Evolutionary conservation across 2,113 vertebrate species (phyloP), one percentile per base, ranked within the genome.

Genomic region (Ursus arctos): DNA sequence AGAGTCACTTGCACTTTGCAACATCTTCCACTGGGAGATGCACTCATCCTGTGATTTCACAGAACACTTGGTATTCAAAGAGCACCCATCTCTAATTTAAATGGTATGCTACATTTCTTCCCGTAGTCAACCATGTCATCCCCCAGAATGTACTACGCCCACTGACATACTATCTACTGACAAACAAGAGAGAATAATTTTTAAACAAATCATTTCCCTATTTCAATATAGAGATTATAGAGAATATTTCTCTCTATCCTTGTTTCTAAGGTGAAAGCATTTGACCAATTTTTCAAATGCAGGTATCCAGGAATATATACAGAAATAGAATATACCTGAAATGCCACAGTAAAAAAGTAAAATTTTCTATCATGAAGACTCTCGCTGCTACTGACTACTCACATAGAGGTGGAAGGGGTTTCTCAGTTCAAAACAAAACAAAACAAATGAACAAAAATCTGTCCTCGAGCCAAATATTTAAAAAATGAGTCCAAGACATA

Each of bases 11-110:
- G 95, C 21, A 93, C 94, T 95, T 91, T 85, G 72, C 94, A 91
- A 77, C 79, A 93, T 59, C 81, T 85, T 97, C 94, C 82, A 93
- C 86, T 77, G 83, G 72, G 95, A 97, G 89, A 97, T 92, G 92
- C 82, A 77, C 77, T 96, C 83, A 92, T 77, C 40, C 85, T 92
- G n/a, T 86, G 55, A 89, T 83, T 86, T 61, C 72, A 95, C 67
- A 82, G 63, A 63, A 91, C 59, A 76, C 22, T 88, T 59, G 59
- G 43, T n/a, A 55, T 67, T 96, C 81, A 57, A 90, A 97, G 71
- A 88, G 77, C 24, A 96, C 83, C 57, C 92, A 96, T 15, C 36
- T 90, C 65, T 93, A 72, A 69, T 74, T 85, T 93, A 94, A 97
- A 86, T 4, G 72, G 11, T 10, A 65, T 19, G 51, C 14, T 49